Evolutionary conservation across 2,113 vertebrate species (phyloP), one percentile per base, ranked within the genome.

Genomic region (Dryoscopus gambensis): DNA sequence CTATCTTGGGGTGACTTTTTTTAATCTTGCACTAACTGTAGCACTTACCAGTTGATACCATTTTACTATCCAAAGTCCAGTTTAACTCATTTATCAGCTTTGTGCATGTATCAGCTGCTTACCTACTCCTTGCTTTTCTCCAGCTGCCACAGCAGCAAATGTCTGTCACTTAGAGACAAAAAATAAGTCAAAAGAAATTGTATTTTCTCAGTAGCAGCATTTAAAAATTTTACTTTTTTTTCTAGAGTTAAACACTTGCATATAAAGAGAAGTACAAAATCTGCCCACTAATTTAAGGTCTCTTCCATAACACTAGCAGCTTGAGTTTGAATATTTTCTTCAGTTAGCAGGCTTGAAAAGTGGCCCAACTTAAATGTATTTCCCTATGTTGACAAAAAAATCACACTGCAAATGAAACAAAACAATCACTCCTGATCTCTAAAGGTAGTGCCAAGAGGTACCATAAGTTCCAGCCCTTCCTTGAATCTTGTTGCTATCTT

Each of bases 161-260:
- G 8, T 74, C 40, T 65, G 15, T 37, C 47, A 57, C 14, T 60
- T 14, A 59, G 14, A 56, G 19, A 37, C 4, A 2, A 59, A 70
- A 63, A 30, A 68, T 46, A 5, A 3, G 2, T 6, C 5, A 47
- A 44, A 83, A 76, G 3, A 50, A 64, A 62, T 6, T 14, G 0
- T 35, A 31, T 60, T 81, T 46, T 68, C 27, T 63, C 47, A 6
- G 22, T 33, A 74, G 15, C 7, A 76, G 2, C 16, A 40, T 35
- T 87, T 63, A 0, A 24, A 75, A 83, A 35, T 11, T 1, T 1
- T 2, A 42, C 5, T 13, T 10, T 5, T 23, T 5, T n/a, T 16
- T 5, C 25, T 7, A 17, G 4, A 33, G 4, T 20, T 70, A 65
- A 73, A 64, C 8, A 37, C 2, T 42, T 55, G 3, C 5, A 42